These are phyloP conservation scores for Papilio elwesi DNA, from an alignment of 2,888 invertebrate genomes.

Conservation along the genomic window DNA sequence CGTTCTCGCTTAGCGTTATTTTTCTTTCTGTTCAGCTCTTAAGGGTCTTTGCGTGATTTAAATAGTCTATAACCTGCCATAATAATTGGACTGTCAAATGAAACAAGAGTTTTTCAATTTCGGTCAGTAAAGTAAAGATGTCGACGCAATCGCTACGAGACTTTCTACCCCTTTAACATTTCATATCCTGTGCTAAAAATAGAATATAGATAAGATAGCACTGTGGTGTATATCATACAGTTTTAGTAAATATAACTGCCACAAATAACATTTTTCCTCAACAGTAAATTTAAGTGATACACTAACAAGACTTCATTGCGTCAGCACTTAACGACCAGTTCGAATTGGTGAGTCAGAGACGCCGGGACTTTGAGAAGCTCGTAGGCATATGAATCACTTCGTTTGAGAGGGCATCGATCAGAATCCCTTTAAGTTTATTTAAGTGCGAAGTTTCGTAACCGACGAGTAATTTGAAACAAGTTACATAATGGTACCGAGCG, in stretches of 20 bases:
- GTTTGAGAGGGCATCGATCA: conserved; percentile 30
- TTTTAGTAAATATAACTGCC: conserved; percentile 2
- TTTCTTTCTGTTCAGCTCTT: too few species aligned
- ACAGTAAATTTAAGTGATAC: conserved; percentile 41
- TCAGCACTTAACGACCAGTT: conserved; percentile 47
- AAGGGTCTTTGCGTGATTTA: too few species aligned
- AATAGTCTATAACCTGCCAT: too few species aligned
- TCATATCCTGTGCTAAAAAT: background rate
- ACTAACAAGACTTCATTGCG: conserved; percentile 40
- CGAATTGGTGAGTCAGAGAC: conserved; percentile 47
- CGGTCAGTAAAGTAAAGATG: too few species aligned
- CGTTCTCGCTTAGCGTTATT: too few species aligned
- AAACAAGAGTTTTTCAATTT: too few species aligned
- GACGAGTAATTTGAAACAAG: background rate
- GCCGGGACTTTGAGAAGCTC: conserved; percentile 41
- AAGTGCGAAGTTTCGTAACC: conserved; percentile 36
- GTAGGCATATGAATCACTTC: conserved; percentile 46
- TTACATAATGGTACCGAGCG: conserved; percentile 30
- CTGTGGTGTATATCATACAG: too few species aligned
- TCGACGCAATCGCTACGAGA: too few species aligned
- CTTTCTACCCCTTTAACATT: too few species aligned
- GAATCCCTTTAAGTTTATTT: conserved; percentile 33
- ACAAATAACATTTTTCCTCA: conserved; percentile 43
- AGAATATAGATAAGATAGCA: too few species aligned
- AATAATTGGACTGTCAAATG: too few species aligned